phyloP scores from a whole-genome alignment of 2,113 vertebrate genomes.

The Tinamus guttatus region DNA sequence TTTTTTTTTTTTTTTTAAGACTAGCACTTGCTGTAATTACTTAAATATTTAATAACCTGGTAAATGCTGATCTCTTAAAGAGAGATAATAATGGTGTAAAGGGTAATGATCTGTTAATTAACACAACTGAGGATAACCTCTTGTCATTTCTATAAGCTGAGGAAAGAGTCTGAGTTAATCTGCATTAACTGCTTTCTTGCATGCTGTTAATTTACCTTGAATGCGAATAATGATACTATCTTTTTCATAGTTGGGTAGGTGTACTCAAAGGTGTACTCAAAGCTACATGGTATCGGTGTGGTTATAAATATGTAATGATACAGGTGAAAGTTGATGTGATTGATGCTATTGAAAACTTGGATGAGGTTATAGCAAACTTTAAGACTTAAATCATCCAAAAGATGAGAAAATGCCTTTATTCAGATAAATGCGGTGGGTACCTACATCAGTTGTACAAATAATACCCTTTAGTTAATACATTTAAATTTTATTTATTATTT shows the following conservation, averaged over 20 bases:
- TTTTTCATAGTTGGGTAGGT: neutral
- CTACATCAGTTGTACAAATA: neutral
- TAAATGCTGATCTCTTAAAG: neutral
- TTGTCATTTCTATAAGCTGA: neutral
- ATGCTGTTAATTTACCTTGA: neutral
- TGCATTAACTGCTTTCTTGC: neutral
- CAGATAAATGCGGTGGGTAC: neutral
- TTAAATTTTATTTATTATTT: neutral
- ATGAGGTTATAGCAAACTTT: neutral
- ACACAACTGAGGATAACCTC: neutral
- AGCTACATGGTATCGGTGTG: neutral
- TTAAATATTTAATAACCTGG: neutral
- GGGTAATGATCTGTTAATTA: neutral
- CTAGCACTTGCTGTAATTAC: neutral
- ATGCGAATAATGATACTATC: neutral
- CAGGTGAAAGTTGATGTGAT: neutral
- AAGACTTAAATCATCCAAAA: neutral
- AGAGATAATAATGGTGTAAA: neutral
- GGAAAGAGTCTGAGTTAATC: neutral
- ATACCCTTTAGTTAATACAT: neutral
- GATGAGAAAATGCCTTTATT: neutral
- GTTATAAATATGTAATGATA: neutral
- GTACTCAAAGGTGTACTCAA: neutral
- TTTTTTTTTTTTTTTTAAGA: conserved; percentile 1
- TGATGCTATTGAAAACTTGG: neutral